Conservation (phyloP, 2,113 vertebrate genomes). For the Raja brachyura region DNA sequence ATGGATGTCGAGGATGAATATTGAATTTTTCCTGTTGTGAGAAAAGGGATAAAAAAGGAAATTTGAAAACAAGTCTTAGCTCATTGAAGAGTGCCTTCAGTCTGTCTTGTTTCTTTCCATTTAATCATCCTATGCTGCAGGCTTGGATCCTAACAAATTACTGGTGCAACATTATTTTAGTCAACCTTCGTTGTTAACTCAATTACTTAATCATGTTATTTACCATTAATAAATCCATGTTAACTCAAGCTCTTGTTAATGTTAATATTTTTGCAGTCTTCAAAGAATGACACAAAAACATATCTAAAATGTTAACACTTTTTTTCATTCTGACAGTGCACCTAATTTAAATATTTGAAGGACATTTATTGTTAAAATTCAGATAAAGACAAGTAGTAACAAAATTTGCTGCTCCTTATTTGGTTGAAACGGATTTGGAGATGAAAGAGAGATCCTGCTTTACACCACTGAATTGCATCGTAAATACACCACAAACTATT, state of each 20-base stretch:
- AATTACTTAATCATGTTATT: not conserved
- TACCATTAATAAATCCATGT: not conserved
- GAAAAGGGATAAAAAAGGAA: not conserved
- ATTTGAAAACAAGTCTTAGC: not conserved
- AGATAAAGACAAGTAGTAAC: conserved; percentile 1
- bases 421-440: not conserved
- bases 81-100: not conserved
- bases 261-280: not conserved
- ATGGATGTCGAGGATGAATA: no score
- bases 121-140: no score
- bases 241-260: not conserved
- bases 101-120: not conserved
- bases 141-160: no score
- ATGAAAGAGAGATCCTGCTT: not conserved
- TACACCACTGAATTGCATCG: not conserved
- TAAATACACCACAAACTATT: not conserved
- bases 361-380: conserved; percentile 3
- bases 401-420: not conserved
- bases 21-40: not conserved
- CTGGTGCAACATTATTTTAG: not conserved
- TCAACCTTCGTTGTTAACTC: not conserved
- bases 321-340: not conserved
- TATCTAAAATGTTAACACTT: not conserved
- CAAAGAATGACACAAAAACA: not conserved
- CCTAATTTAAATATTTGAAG: not conserved